Conservation (phyloP, 2,888 invertebrate species). For the Drosophila leonis region DNA sequence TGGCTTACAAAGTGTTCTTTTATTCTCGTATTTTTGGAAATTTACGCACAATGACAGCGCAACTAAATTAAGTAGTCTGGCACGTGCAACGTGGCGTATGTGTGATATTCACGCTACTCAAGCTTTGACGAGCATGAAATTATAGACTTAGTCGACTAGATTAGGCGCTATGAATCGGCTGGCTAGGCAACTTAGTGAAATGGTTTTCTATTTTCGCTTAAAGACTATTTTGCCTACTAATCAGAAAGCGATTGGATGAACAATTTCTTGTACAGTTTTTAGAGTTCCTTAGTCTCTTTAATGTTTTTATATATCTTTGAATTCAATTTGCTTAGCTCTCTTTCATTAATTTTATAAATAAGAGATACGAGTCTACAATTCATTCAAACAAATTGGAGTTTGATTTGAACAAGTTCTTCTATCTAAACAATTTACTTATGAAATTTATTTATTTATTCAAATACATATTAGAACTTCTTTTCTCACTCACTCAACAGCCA, state of each 20-base stretch:
- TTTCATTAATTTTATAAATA: too few relatives aligned
- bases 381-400: too few relatives aligned
- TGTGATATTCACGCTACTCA: conserved; percentile 14
- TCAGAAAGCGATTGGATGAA: too few relatives aligned
- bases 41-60: conserved; percentile 36
- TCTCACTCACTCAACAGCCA: neutral
- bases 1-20: conserved; percentile 36
- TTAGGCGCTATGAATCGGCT: conserved; percentile 8
- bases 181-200: neutral
- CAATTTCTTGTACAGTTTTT: too few relatives aligned
- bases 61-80: conserved; percentile 53
- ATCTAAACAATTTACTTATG: neutral
- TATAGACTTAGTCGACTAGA: conserved; percentile 7
- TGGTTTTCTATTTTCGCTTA: neutral
- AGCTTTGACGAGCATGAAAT: conserved; percentile 14
- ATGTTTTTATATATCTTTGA: too few relatives aligned
- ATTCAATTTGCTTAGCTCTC: too few relatives aligned
- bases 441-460: too few relatives aligned
- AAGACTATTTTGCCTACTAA: neutral
- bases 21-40: conserved; percentile 4
- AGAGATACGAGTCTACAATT: too few relatives aligned
- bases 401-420: too few relatives aligned
- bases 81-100: conserved; percentile 39
- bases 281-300: too few relatives aligned
- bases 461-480: neutral